These are phyloP conservation scores for Poeciliopsis gracilis DNA, from an alignment of 2,797 vertebrate genomes.

Conservation along the genomic window DNA sequence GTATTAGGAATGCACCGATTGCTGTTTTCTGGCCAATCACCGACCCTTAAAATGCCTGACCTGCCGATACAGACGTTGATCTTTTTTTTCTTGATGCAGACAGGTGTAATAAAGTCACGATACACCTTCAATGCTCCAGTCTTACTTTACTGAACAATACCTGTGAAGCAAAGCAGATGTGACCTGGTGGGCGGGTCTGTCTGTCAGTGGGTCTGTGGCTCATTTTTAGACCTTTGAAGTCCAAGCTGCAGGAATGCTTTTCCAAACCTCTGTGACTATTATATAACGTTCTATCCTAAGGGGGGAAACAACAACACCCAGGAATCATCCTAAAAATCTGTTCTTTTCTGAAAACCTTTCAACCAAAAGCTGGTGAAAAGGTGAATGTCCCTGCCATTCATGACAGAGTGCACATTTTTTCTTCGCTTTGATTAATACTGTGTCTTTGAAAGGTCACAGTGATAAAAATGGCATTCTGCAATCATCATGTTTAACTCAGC, in stretches of 20 bases:
- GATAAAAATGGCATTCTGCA: constrained; percentile 78
- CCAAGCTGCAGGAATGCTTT: neutral
- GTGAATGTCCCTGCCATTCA: constrained; percentile 69
- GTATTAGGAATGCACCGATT: neutral
- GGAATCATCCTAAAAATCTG: constrained; percentile 18
- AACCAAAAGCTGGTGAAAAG: constrained; percentile 50
- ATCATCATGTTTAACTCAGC: constrained; percentile 59
- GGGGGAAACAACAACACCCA: neutral
- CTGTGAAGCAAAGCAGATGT: neutral
- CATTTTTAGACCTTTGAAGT: neutral
- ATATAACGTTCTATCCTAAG: neutral
- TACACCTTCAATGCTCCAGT: neutral
- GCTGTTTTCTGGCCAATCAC: neutral
- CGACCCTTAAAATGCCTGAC: neutral
- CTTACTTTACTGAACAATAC: neutral
- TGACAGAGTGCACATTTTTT: constrained; percentile 48
- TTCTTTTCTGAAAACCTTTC: constrained; percentile 32
- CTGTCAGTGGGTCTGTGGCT: too few species aligned
- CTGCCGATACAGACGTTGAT: neutral
- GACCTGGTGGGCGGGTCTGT: neutral
- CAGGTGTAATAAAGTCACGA: neutral
- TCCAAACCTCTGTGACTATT: neutral
- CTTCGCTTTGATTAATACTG: constrained; percentile 71
- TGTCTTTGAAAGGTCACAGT: constrained; percentile 72
- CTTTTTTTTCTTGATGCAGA: neutral